Base-by-base conservation (phyloP, 1,140 invertebrate species). In the Prorops nasuta region DNA sequence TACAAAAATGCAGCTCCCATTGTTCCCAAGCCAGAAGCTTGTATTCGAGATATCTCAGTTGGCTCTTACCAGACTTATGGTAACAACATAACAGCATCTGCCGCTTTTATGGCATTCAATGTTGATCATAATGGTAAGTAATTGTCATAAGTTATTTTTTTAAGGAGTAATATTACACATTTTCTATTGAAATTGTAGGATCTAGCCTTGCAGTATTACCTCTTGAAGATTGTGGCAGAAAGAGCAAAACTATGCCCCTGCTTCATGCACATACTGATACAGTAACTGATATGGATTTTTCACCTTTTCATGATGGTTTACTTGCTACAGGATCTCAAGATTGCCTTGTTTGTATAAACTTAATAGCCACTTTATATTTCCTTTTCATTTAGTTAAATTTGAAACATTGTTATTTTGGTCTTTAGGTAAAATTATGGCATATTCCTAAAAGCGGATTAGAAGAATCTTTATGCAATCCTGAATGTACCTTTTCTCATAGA, bases 1-100 rank as follows among this genome's bases (percentile, higher is more conserved):
- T 97, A 94, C 75, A 96, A 96, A 84, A 96, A 97, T 90, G 91
- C 93, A 49, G 87, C 91, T 54, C 92, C 93, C 18, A 93, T 94
- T 68, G 87, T 94, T 56, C 91, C 92, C 8, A 95, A 94, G 71
- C 88, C 89, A 51, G 93, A 96, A 80, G 87, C 89, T 50, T 93
- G 90, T 76, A 88, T 97, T 56, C 81, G 89, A 54, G 92, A 96
- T 69, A 86, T 97, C 48, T 88, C 86, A 64, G 89, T 95, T 39
- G 91, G 91, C 3, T 92, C 90, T 17, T 91, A 94, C 76, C 90
- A 92, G 66, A 94, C 91, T 16, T 94, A 91, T 81, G 93, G 93
- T 42, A 96, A 95, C 71, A 93, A 94, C 69, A 94, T 97, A 66
- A 86, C 91, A 66, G 90, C 93, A 21, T 95, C 92, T 2, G 91